Percentiles rank a stretch among this genome's conserved stretches.
These are phyloP conservation scores for Phyllotreta striolata DNA, from an alignment of 2,888 invertebrate species.

Conservation along the genomic window DNA sequence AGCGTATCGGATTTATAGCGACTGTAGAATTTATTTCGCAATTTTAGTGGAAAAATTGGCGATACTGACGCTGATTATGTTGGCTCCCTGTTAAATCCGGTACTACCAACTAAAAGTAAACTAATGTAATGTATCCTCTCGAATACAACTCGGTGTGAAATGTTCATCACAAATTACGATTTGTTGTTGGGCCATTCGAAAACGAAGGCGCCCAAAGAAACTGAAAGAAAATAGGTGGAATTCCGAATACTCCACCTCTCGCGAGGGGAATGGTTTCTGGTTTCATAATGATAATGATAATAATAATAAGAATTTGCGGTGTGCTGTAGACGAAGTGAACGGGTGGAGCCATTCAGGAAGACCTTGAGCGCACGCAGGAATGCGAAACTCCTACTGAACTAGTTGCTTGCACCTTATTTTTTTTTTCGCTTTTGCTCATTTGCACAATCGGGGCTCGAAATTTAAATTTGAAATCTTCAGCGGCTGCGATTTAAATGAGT, in stretches of 20 bases:
- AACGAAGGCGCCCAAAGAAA: neutral
- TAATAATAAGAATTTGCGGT: slow-evolving; percentile 16
- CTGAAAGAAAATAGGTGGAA: slow-evolving; percentile 4
- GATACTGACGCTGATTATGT: no score
- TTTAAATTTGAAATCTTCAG: no score
- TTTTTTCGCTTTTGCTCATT: slow-evolving; percentile 34
- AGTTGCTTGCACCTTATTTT: slow-evolving; percentile 40
- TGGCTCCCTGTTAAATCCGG: no score
- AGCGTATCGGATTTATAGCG: no score
- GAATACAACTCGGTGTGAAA: no score
- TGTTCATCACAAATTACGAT: no score
- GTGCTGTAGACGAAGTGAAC: slow-evolving; percentile 29
- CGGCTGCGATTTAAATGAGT: no score
- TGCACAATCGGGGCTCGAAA: slow-evolving; percentile 17
- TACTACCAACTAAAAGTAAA: no score
- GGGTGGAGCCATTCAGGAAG: slow-evolving; percentile 56
- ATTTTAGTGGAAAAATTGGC: no score
- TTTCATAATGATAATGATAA: slow-evolving; percentile 15
- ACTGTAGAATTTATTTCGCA: no score
- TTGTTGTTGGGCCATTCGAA: neutral
- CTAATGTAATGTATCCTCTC: no score
- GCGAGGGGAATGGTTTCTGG: slow-evolving; percentile 14
- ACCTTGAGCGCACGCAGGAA: slow-evolving; percentile 52
- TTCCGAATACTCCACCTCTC: slow-evolving; percentile 14
- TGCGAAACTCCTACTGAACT: slow-evolving; percentile 48